Evolutionary conservation across 2,797 vertebrate species (phyloP), one percentile per base, ranked within the genome.

Genomic region (Rachycentron canadum): DNA sequence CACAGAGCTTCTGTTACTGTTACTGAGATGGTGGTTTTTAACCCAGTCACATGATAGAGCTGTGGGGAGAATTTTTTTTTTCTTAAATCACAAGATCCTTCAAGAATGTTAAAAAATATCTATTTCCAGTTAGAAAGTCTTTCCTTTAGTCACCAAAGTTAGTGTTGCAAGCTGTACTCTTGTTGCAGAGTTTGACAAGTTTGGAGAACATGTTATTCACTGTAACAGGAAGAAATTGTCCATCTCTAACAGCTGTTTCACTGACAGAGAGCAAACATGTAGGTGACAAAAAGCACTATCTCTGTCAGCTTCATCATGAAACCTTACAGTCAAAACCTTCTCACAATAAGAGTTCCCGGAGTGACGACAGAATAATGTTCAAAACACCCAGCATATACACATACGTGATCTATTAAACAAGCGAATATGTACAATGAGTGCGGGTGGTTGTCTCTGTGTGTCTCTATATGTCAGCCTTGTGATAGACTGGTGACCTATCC

Each of bases 21-120:
- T 16, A 23, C 32, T 50, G 26, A 0, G 45, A 60, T 1, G 3
- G 52, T 30, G 66, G 38, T 82, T 80, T 83, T 63, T 1, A 76
- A 21, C 16, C n/a, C 0, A 12, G 58, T 89, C 88, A 90, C 84
- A 87, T 86, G 88, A 79, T 78, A 53, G 53, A 71, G 78, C 85
- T 77, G 52, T 26, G 36, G 47, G 60, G 67, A 60, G 58, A 73
- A 72, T 71, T 43, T 19, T 43, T 17, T 19, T 49, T 17, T 78
- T 16, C 25, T 32, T 32, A 3, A 58, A 81, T 84, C 88, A 87
- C 76, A 75, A 88, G 84, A 67, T 67, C 69, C 36, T 64, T 43
- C 6, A 53, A 47, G 14, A 25, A 26, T 56, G 69, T 21, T 5
- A 16, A 60, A 66, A 62, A 58, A 72, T 34, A 45, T 81, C 12